phyloP scores from a whole-genome alignment of 2,888 invertebrate species.

The Eubasilissa splendida region DNA sequence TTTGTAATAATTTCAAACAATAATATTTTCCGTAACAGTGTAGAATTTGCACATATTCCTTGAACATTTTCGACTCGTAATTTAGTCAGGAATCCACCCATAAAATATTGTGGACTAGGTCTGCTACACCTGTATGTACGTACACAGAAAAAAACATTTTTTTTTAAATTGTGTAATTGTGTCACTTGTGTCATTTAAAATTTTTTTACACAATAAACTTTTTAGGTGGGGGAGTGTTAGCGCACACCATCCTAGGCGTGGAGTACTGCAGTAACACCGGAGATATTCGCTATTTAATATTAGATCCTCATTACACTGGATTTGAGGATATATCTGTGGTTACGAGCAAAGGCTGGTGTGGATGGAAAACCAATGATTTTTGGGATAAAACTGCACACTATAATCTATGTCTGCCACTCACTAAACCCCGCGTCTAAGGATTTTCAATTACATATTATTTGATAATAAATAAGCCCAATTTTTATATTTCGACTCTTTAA shows the following conservation, averaged over 20 bases:
- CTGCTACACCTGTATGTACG: too few relatives aligned
- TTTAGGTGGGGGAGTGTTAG: slow-evolving; percentile 94
- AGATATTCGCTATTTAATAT: slow-evolving; percentile 91
- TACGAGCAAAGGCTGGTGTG: slow-evolving; percentile 93
- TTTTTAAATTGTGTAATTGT: too few relatives aligned
- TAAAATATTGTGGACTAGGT: too few relatives aligned
- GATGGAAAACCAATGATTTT: slow-evolving; percentile 95
- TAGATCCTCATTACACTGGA: slow-evolving; percentile 99
- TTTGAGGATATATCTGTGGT: slow-evolving; percentile 84
- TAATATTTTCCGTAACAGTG: too few relatives aligned
- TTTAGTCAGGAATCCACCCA: too few relatives aligned
- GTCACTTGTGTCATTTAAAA: background rate
- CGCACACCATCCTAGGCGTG: slow-evolving; percentile 97
- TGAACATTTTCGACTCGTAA: too few relatives aligned
- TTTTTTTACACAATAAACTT: background rate
- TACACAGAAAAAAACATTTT: too few relatives aligned
- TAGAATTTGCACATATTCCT: too few relatives aligned
- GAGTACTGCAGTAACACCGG: slow-evolving; percentile 87
- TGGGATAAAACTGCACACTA: slow-evolving; percentile 97
- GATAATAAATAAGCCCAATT: slow-evolving; percentile 7
- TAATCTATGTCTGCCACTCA: slow-evolving; percentile 94
- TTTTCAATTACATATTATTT: background rate
- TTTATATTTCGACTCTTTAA: background rate
- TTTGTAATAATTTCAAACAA: too few relatives aligned
- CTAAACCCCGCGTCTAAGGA: slow-evolving; percentile 65